Percentiles rank a stretch among this genome's conserved stretches.
phyloP scores from a whole-genome alignment of 2,113 vertebrate genomes.

The Picathartes gymnocephalus region DNA sequence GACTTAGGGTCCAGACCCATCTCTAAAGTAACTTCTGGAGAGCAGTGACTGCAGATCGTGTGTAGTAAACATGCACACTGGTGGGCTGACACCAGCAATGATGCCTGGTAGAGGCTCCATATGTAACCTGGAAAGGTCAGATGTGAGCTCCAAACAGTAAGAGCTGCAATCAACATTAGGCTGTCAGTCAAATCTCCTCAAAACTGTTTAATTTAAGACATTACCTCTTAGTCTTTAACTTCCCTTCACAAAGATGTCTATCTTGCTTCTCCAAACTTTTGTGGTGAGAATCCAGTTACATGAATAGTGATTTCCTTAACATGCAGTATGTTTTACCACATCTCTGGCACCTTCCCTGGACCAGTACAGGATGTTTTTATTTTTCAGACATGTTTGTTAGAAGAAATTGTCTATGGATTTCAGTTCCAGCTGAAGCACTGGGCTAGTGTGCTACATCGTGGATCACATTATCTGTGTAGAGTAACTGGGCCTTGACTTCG shows the following conservation, averaged over 20 bases:
- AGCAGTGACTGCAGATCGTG: background rate
- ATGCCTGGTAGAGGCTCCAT: background rate
- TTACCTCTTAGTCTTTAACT: background rate
- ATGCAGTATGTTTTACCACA: background rate
- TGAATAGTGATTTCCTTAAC: background rate
- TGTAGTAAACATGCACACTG: rapidly evolving
- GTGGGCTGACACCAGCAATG: background rate
- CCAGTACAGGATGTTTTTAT: background rate
- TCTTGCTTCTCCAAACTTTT: background rate
- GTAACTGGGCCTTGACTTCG: background rate
- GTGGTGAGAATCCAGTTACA: background rate
- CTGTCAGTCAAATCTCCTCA: background rate
- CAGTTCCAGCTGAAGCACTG: background rate
- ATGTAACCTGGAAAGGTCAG: background rate
- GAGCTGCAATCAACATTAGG: background rate
- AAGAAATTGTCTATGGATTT: background rate
- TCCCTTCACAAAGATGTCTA: background rate
- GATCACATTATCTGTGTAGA: background rate
- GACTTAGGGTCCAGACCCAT: background rate
- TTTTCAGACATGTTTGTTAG: background rate
- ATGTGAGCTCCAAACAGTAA: background rate
- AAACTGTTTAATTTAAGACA: background rate
- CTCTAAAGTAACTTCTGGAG: background rate
- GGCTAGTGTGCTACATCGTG: background rate
- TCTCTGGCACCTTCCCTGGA: background rate